Base-by-base conservation (phyloP, 2,888 invertebrate species). In the Baronia brevicornis region DNA sequence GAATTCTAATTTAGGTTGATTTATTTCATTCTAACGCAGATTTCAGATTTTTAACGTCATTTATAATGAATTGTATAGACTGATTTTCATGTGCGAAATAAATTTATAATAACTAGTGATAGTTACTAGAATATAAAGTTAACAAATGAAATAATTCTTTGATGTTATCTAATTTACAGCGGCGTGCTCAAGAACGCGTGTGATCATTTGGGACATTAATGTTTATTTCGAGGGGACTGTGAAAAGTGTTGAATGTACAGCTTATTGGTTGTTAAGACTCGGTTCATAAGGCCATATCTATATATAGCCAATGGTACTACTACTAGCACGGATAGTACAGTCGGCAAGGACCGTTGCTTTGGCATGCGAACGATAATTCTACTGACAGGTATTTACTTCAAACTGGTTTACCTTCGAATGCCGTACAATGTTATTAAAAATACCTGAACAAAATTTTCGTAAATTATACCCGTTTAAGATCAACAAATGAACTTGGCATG, bases 401-500 rank as follows among this genome's bases (percentile, higher is more conserved):
- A 47, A 66, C 60, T 58, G 47, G 66, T 65, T 66, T 46, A 51
- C 66, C 67, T 65, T 67, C 65, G 46, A 55, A 60, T 53, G 49
- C 55, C 51, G 46, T 47, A 42, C 44, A 42, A 47, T 46, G 46
- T 39, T 44, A 41, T 18, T 10, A 22, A 23, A 12, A 21, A 17
- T 26, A 30, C 35, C 17, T 29, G 38, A 46, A 31, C 36, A 38
- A 44, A 42, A 38, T 39, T 29, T 38, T 29, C 20, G n/a, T n/a
- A n/a, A 13, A 19, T 18, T 2, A 13, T 14, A 20, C 20, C 18
- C 20, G 11, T 3, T 13, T 5, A 5, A 5, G 7, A 3, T 1
- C 13, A 12, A 13, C 8, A 12, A 5, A 8, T 8, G 1, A 14
- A n/a, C 4, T 8, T 25, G n/a, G n/a, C 5, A 8, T 24, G 24